Evolutionary conservation across 2,797 vertebrate species (phyloP).

Genomic region (Halcyon smyrnensis): DNA sequence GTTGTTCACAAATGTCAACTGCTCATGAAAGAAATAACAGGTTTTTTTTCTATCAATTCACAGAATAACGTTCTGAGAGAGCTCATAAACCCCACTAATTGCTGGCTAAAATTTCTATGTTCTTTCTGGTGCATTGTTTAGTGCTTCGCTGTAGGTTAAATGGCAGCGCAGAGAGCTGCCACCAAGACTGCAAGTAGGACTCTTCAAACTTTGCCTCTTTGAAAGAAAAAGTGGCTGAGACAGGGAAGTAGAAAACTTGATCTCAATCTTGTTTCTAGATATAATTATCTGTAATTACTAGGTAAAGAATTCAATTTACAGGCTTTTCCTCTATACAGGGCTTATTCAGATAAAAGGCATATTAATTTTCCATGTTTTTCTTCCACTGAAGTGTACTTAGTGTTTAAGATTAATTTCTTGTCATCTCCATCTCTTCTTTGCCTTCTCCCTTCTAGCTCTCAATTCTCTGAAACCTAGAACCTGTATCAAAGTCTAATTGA

Average conservation of each 20-base stretch:
- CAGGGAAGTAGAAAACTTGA: neutral
- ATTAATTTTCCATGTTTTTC: neutral
- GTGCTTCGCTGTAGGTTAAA: neutral
- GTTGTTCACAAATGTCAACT: slow-evolving; percentile 74
- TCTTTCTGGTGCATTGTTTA: neutral
- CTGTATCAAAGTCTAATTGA: neutral
- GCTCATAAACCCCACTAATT: slow-evolving; percentile 21
- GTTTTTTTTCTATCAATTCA: slow-evolving; percentile 16
- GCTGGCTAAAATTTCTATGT: neutral
- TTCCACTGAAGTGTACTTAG: neutral
- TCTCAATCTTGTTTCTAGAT: neutral
- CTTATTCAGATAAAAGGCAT: neutral
- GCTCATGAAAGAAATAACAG: slow-evolving; percentile 32
- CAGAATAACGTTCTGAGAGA: slow-evolving; percentile 26
- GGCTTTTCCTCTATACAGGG: neutral
- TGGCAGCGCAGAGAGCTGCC: neutral
- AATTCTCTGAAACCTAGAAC: neutral
- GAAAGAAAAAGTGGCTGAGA: neutral
- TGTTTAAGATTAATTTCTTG: neutral
- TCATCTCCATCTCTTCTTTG: neutral
- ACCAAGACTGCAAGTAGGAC: neutral
- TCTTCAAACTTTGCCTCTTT: neutral
- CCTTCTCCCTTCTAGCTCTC: neutral
- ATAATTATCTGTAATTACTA: neutral
- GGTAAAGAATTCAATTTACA: neutral